Evolutionary conservation across 1,140 invertebrate species (phyloP).

Genomic region (Aleiodes sp.): DNA sequence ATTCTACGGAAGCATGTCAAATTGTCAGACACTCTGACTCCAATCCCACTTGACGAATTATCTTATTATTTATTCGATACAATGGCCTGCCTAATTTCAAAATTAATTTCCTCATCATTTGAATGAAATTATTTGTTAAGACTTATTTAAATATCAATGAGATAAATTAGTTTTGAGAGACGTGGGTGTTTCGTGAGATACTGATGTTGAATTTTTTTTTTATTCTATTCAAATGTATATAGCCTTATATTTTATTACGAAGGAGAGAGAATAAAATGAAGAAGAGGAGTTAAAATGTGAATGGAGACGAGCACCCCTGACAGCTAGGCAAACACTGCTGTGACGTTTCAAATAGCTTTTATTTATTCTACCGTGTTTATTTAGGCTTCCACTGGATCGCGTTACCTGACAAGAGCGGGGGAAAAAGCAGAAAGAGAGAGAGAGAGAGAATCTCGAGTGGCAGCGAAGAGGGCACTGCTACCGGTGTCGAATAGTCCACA

Average conservation of each 20-base stretch:
- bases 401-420: conserved; percentile 51
- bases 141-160: too few species aligned
- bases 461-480: conserved; percentile 41
- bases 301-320: conserved; percentile 40
- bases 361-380: conserved; percentile 62
- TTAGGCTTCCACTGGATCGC: conserved; percentile 57
- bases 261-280: conserved; percentile 7
- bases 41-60: too few species aligned
- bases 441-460: conserved; percentile 42
- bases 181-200: too few species aligned
- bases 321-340: conserved; percentile 57
- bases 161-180: too few species aligned
- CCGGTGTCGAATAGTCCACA: conserved; percentile 40
- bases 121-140: too few species aligned
- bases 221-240: too few species aligned
- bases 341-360: conserved; percentile 62
- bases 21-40: too few species aligned
- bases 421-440: neutral
- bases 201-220: neutral
- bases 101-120: too few species aligned
- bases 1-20: too few species aligned
- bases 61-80: too few species aligned
- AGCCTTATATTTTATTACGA: neutral
- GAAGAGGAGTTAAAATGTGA: neutral
- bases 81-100: too few species aligned